A percentile compares a stretch with the other conserved stretches of the same genome.
Conservation (phyloP, 2,888 invertebrate species). For the Leptura quadrifasciata region DNA sequence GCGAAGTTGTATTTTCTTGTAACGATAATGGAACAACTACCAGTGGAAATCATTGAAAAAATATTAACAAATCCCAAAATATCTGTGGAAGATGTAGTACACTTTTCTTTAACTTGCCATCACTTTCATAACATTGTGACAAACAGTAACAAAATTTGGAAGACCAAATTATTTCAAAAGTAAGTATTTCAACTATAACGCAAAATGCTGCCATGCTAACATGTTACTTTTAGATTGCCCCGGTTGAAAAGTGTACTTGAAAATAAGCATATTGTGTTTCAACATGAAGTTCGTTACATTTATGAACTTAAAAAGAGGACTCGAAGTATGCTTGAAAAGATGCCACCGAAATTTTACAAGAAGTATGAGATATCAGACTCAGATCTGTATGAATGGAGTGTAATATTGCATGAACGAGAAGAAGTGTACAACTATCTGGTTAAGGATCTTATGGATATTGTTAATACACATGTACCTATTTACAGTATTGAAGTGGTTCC, state of each 20-base stretch:
- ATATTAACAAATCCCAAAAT: slow-evolving; percentile 64
- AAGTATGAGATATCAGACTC: slow-evolving; percentile 73
- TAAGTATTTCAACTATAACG: too few relatives aligned
- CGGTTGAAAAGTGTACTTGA: slow-evolving; percentile 68
- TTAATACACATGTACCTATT: slow-evolving; percentile 64
- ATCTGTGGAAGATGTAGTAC: slow-evolving; percentile 73
- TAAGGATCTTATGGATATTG: slow-evolving; percentile 71
- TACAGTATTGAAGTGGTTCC: slow-evolving; percentile 68
- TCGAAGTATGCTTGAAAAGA: slow-evolving; percentile 69
- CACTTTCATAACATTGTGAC: slow-evolving; percentile 74
- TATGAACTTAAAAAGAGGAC: slow-evolving; percentile 67
- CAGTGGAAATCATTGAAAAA: slow-evolving; percentile 69
- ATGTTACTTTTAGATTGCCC: slow-evolving; percentile 71
- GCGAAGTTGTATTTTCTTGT: background rate
- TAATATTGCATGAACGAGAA: slow-evolving; percentile 70
- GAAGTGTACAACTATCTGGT: slow-evolving; percentile 74
- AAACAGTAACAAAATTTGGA: slow-evolving; percentile 75
- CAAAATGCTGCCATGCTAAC: too few relatives aligned
- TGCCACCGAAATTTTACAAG: slow-evolving; percentile 74
- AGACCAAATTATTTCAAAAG: slow-evolving; percentile 73
- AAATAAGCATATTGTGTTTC: slow-evolving; percentile 68
- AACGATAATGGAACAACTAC: slow-evolving; percentile 65
- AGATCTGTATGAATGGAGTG: slow-evolving; percentile 73
- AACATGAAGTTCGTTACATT: slow-evolving; percentile 70
- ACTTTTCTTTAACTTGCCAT: slow-evolving; percentile 76